Conservation (phyloP, 92 coral and sea anemone species). For the Phenganax subtilis region DNA sequence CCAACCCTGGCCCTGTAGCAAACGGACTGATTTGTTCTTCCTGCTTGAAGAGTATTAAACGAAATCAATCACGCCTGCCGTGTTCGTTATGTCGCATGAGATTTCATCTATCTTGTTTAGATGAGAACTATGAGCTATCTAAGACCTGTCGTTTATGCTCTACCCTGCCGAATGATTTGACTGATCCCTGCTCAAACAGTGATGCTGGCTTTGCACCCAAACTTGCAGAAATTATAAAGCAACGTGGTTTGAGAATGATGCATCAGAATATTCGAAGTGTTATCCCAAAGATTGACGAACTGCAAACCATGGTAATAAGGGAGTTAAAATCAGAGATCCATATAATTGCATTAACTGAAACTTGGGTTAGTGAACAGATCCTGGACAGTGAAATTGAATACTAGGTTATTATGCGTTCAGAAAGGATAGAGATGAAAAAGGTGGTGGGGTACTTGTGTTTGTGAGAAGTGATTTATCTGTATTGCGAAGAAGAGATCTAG, state of each 20-base stretch:
- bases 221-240: too few species aligned
- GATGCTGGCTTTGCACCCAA: conserved; percentile 68
- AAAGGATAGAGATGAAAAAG: conserved; percentile 44
- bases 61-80: conserved; percentile 14
- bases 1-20: conserved; percentile 21
- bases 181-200: background rate
- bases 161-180: background rate
- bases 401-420: conserved; percentile 53
- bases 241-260: conserved; percentile 48
- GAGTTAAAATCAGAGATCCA: conserved; percentile 49
- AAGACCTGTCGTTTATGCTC: conserved; percentile 25
- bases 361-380: conserved; percentile 41
- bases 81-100: conserved; percentile 18
- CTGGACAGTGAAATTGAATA: conserved; percentile 48
- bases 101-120: conserved; percentile 15
- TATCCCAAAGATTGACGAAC: conserved; percentile 48
- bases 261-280: conserved; percentile 12
- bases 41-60: conserved; percentile 28
- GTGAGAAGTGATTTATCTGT: conserved; percentile 44
- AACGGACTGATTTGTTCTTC: conserved; percentile 28
- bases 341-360: conserved; percentile 29
- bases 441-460: conserved; percentile 45
- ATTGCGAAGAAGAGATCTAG: conserved; percentile 51
- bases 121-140: conserved; percentile 27
- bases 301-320: too few species aligned